Percentiles rank a stretch among this genome's conserved stretches.
These are phyloP conservation scores for Puffinus mauretanicus DNA, from an alignment of 2,113 vertebrate species.

Conservation along the genomic window DNA sequence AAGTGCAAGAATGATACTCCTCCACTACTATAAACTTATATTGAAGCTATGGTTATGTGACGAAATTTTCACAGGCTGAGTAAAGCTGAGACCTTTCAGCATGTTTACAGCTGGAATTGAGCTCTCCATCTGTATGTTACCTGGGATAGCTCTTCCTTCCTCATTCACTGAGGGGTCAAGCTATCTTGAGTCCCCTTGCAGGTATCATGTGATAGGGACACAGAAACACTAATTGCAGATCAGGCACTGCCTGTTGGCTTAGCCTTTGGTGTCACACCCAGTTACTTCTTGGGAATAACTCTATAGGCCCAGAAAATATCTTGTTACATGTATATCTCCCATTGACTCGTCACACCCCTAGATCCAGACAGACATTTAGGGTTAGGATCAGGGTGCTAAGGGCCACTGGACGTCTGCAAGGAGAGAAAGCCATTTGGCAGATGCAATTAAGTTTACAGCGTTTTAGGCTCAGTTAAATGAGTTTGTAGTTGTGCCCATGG, in stretches of 20 bases:
- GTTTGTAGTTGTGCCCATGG: not conserved
- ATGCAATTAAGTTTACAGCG: no score
- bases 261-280: not conserved
- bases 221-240: accelerated
- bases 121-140: not conserved
- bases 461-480: not conserved
- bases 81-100: not conserved
- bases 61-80: not conserved
- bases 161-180: not conserved
- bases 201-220: not conserved
- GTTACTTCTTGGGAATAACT: not conserved
- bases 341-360: accelerated
- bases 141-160: no score
- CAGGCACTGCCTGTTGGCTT: not conserved
- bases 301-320: accelerated
- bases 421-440: not conserved
- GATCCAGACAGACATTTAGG: accelerated
- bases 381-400: not conserved
- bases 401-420: not conserved
- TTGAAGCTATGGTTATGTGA: not conserved
- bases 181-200: not conserved
- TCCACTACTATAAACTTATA: not conserved
- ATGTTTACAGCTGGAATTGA: not conserved
- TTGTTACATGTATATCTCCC: accelerated
- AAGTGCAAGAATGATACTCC: not conserved